These are phyloP conservation scores for Aphelenchoides avenae DNA, from an alignment of 1,140 invertebrate genomes.

Conservation along the genomic window DNA sequence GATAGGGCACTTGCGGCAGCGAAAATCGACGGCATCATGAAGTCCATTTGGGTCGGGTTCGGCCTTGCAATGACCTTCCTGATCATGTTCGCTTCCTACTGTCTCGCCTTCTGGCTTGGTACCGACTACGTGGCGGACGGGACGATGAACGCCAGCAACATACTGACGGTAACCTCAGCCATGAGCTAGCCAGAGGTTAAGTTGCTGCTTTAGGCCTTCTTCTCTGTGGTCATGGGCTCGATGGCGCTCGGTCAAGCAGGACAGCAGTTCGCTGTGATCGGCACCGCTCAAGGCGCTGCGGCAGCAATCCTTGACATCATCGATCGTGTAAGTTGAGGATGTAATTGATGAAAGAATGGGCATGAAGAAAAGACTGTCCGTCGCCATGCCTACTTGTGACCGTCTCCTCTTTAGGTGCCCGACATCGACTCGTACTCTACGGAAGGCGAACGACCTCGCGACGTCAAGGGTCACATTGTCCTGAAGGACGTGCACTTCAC, in stretches of 20 bases:
- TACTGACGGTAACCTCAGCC: background rate
- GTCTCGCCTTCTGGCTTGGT: slow-evolving; percentile 48
- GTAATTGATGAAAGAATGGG: no score
- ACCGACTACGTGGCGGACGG: slow-evolving; percentile 25
- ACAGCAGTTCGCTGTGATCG: slow-evolving; percentile 49
- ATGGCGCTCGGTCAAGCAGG: slow-evolving; percentile 28
- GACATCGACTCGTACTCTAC: slow-evolving; percentile 57
- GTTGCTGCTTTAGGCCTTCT: slow-evolving; percentile 39
- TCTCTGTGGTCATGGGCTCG: slow-evolving; percentile 52
- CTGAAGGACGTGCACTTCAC: slow-evolving; percentile 60
- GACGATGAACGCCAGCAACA: background rate
- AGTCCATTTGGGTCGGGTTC: slow-evolving; percentile 38
- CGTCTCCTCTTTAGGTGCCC: slow-evolving; percentile 59
- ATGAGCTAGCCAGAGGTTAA: background rate
- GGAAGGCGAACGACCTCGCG: slow-evolving; percentile 50
- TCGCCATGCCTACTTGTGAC: background rate
- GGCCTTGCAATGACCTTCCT: slow-evolving; percentile 41
- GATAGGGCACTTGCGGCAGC: slow-evolving; percentile 23
- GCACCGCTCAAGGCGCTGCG: slow-evolving; percentile 49
- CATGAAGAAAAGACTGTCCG: background rate
- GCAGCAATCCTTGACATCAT: slow-evolving; percentile 45
- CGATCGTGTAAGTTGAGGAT: slow-evolving; percentile 29
- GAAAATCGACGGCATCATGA: slow-evolving; percentile 26
- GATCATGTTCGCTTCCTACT: slow-evolving; percentile 42
- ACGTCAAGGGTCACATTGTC: slow-evolving; percentile 58